Evolutionary conservation across 1,140 invertebrate genomes (phyloP).

Genomic region (Meloidogyne hapla): DNA sequence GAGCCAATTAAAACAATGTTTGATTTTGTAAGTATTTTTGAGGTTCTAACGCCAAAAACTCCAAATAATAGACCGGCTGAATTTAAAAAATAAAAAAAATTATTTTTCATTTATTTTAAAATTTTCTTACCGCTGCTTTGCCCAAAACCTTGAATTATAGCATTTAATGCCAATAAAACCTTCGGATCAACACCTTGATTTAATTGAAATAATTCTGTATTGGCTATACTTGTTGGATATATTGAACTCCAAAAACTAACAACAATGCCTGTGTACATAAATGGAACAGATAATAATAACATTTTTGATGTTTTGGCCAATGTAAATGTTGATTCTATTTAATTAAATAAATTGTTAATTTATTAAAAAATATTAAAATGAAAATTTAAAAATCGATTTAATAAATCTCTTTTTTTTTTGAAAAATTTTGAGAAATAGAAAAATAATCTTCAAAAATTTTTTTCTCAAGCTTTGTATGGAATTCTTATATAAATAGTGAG

Average conservation of each 20-base stretch:
- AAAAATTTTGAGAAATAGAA: too few species aligned
- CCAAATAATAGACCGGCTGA: conserved; percentile 23
- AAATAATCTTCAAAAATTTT: too few species aligned
- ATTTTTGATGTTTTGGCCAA: conserved; percentile 6
- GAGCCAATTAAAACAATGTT: conserved; percentile 83
- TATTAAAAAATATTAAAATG: neutral
- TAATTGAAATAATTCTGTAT: conserved; percentile 21
- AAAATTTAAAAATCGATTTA: too few species aligned
- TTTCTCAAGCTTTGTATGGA: too few species aligned
- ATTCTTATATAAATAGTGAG: too few species aligned
- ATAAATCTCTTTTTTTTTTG: too few species aligned
- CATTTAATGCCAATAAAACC: conserved; percentile 48
- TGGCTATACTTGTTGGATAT: conserved; percentile 55
- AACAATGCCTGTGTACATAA: conserved; percentile 51
- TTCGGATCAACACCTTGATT: conserved; percentile 44
- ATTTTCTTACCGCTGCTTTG: conserved; percentile 39
- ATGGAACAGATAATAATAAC: conserved; percentile 31
- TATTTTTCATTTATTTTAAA: conserved; percentile 4
- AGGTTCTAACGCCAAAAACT: conserved; percentile 5
- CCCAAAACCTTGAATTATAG: conserved; percentile 48
- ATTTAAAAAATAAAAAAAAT: conserved; percentile 6
- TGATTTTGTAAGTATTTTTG: conserved; percentile 74
- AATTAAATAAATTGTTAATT: neutral
- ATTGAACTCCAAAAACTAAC: conserved; percentile 43
- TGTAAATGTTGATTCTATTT: conserved; percentile 1